Conservation (phyloP, 2,113 vertebrate genomes). For the Psettodes erumei region DNA sequence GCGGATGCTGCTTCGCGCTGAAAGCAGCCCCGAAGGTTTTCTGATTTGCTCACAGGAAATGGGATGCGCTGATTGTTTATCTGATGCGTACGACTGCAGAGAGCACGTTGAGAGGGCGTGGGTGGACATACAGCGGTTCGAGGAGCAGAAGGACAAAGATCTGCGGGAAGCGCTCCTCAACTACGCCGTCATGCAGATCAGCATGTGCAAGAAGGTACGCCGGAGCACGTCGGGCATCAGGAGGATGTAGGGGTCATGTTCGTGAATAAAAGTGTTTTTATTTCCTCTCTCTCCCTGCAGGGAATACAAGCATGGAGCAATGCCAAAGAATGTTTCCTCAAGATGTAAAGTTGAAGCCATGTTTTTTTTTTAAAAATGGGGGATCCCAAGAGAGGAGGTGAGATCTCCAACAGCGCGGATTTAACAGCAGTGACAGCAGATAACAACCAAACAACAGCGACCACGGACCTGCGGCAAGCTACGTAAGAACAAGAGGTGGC, state of each 20-base stretch:
- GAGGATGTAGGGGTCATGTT: accelerated
- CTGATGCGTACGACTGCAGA: conserved; percentile 67
- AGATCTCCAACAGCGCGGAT: too few relatives aligned
- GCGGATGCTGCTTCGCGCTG: too few relatives aligned
- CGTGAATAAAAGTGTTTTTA: neutral
- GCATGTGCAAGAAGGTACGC: conserved; percentile 94
- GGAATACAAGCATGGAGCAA: conserved; percentile 97
- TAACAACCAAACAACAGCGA: too few relatives aligned
- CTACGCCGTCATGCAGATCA: conserved; percentile 94
- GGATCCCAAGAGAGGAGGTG: too few relatives aligned
- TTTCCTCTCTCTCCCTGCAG: conserved; percentile 74
- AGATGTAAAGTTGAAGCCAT: conserved; percentile 86
- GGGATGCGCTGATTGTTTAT: neutral
- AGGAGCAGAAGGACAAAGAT: conserved; percentile 92
- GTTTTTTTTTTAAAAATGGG: too few relatives aligned
- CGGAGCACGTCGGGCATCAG: neutral
- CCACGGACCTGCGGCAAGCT: too few relatives aligned
- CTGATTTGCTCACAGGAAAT: too few relatives aligned
- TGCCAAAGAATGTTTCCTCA: conserved; percentile 96
- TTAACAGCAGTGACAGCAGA: neutral
- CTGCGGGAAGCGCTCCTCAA: conserved; percentile 91
- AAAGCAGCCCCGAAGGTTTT: neutral
- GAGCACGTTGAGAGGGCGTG: conserved; percentile 90
- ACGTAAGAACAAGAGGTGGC: too few relatives aligned
- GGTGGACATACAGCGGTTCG: conserved; percentile 92